These are phyloP conservation scores for Eupeodes latifasciatus DNA, from an alignment of 2,888 invertebrate species.

Conservation along the genomic window DNA sequence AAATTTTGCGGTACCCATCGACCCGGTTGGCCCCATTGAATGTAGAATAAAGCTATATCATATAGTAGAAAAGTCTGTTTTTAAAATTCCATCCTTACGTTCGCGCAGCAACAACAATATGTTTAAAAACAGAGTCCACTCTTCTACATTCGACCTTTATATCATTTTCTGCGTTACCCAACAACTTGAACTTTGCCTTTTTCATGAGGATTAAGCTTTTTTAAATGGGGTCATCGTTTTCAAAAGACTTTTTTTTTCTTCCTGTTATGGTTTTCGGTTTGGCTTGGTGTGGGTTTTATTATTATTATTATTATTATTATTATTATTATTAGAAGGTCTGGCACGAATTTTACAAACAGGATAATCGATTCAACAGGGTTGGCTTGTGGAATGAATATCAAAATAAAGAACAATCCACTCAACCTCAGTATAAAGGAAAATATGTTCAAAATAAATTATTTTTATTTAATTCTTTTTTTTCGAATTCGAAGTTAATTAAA, in stretches of 20 bases:
- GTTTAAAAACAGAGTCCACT: slow-evolving; percentile 60
- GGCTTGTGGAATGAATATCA: neutral
- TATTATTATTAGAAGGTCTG: neutral
- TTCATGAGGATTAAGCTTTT: neutral
- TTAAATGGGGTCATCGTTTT: slow-evolving; percentile 1
- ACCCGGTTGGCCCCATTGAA: neutral
- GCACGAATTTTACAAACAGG: neutral
- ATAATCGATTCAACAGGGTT: neutral
- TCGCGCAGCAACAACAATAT: slow-evolving; percentile 47
- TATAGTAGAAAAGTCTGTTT: neutral
- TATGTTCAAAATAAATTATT: no score
- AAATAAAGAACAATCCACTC: no score
- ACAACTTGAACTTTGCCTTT: slow-evolving; percentile 53
- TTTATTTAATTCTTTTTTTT: no score
- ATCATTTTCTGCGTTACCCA: slow-evolving; percentile 46
- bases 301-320: neutral
- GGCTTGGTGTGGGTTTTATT: neutral
- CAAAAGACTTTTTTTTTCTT: neutral
- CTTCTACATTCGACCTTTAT: slow-evolving; percentile 63
- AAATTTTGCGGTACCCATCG: slow-evolving; percentile 49
- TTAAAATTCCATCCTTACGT: neutral
- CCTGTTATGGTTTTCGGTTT: no score
- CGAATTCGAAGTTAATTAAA: no score
- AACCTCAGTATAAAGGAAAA: no score
- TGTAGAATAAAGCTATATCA: neutral